Evolutionary conservation across 2,888 invertebrate genomes (phyloP).

Genomic region (Apocheima hispidaria): DNA sequence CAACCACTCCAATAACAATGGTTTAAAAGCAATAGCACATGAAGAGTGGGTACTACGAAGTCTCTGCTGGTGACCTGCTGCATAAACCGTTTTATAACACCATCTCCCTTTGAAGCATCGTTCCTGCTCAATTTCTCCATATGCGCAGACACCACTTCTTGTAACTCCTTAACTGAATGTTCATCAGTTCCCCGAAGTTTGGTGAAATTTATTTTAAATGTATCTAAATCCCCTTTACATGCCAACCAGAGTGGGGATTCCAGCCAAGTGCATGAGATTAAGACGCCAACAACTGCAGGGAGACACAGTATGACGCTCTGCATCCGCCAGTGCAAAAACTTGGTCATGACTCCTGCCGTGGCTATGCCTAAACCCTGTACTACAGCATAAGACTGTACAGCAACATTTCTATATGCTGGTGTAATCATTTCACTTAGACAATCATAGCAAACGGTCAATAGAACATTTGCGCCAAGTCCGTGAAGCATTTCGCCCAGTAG

Average conservation of each 20-base stretch:
- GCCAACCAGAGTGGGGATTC: conserved; percentile 15
- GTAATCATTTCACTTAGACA: conserved; percentile 22
- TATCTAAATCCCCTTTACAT: conserved; percentile 1
- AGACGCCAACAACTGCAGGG: conserved; percentile 10
- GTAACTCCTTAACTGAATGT: conserved; percentile 3
- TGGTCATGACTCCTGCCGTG: neutral
- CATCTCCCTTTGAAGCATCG: neutral
- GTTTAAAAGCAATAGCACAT: neutral
- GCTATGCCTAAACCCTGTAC: neutral
- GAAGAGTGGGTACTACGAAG: conserved; percentile 3
- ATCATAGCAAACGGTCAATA: neutral
- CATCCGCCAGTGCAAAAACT: conserved; percentile 2
- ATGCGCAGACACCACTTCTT: conserved; percentile 2
- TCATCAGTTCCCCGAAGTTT: conserved; percentile 18
- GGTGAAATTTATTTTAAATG: conserved; percentile 1
- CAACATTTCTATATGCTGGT: conserved; percentile 11
- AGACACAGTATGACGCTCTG: conserved; percentile 11
- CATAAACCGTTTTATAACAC: neutral
- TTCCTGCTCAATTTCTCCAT: neutral
- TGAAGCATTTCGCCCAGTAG: conserved; percentile 16
- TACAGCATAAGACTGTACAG: neutral
- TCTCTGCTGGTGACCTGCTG: conserved; percentile 5
- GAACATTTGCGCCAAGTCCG: conserved; percentile 8
- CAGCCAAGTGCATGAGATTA: conserved; percentile 1
- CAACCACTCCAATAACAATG: conserved; percentile 17